phyloP scores from a whole-genome alignment of 1,140 invertebrate genomes.

The Gonioctena quinquepunctata region DNA sequence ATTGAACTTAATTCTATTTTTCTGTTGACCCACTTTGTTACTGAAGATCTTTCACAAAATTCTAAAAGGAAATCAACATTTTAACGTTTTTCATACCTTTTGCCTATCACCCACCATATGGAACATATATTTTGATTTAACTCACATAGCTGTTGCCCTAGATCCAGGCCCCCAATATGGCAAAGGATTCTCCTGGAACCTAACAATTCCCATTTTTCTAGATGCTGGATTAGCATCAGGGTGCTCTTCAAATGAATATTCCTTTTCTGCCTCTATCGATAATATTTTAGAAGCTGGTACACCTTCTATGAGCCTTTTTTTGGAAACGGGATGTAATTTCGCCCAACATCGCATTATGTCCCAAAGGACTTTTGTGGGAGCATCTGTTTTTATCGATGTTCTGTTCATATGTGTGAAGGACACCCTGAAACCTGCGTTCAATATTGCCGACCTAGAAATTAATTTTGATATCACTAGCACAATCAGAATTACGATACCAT shows the following conservation, averaged over 20 bases:
- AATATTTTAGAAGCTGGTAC: constrained; percentile 65
- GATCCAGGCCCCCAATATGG: constrained; percentile 89
- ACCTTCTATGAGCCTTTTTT: constrained; percentile 60
- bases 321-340: constrained; percentile 66
- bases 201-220: constrained; percentile 68
- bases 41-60: no score
- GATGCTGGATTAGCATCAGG: constrained; percentile 80
- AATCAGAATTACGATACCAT: no score
- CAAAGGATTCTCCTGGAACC: constrained; percentile 88
- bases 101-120: no score
- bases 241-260: constrained; percentile 68
- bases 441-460: constrained; percentile 79
- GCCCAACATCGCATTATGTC: constrained; percentile 89
- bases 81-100: no score
- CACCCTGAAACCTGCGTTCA: constrained; percentile 92
- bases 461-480: neutral
- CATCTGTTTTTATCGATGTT: constrained; percentile 92
- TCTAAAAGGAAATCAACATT: no score
- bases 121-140: no score
- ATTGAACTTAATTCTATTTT: no score
- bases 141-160: constrained; percentile 69
- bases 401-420: constrained; percentile 90
- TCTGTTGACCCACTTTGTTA: no score
- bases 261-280: constrained; percentile 53
- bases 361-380: constrained; percentile 87